Percentiles rank a stretch among this genome's conserved stretches.
Conservation (phyloP, 2,797 vertebrate genomes). For the Acanthiza pusilla region DNA sequence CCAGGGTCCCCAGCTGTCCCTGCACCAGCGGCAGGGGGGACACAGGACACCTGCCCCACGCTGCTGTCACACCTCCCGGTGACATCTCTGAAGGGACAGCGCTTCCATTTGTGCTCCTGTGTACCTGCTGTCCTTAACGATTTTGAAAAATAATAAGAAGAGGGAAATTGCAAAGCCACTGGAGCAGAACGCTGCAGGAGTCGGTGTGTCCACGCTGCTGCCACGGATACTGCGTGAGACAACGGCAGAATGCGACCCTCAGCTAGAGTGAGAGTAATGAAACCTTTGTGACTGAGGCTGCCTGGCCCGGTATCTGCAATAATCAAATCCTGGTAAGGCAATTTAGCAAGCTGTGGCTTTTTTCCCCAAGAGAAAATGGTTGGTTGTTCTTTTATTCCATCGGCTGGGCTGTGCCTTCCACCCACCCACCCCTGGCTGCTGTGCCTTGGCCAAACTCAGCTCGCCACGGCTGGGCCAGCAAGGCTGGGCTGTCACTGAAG, state of each 20-base stretch:
- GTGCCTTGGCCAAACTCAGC: neutral
- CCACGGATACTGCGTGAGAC: rapidly evolving
- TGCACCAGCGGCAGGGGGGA: rapidly evolving
- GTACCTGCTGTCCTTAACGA: neutral
- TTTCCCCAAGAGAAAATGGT: neutral
- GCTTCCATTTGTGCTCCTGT: neutral
- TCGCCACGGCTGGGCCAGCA: neutral
- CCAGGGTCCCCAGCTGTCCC: rapidly evolving
- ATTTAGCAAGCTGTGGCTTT: neutral
- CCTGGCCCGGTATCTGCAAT: neutral
- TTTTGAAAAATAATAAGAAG: neutral
- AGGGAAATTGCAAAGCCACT: neutral
- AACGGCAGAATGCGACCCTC: neutral
- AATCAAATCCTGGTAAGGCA: neutral
- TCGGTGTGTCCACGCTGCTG: rapidly evolving
- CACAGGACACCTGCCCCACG: rapidly evolving
- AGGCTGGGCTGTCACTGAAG: neutral
- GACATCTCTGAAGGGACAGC: rapidly evolving
- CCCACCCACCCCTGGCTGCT: neutral
- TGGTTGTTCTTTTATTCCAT: neutral
- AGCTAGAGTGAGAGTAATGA: neutral
- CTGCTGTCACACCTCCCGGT: neutral
- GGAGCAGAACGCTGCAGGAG: rapidly evolving
- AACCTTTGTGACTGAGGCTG: neutral
- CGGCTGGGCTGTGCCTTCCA: neutral